Base-by-base conservation (phyloP, 1,140 invertebrate species). In the Bathynomus jamesi region DNA sequence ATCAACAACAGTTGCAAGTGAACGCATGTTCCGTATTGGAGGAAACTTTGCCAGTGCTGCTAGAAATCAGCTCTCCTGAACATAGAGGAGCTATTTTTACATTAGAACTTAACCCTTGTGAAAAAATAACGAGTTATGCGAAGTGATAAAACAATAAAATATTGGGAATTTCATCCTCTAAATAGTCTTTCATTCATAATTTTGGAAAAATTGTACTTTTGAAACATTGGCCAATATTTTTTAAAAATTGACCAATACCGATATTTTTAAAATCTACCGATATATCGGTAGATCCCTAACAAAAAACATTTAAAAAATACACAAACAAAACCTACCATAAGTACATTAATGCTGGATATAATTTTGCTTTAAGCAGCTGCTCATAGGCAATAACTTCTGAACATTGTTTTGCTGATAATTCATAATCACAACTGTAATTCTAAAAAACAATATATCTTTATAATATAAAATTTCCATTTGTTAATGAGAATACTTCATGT, bases 341-440 rank as follows among this genome's bases (percentile, higher is more conserved):
- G 70, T 76, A 76, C 30, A 76, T 25, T 10, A 76, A 61, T 46
- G 71, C 71, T 67, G 75, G 25, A 25, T 64, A 70, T 24, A 70
- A 53, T 28, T 70, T 70, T 27, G 40, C 69, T 4, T 31, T 28
- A 1, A 70, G 21, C 0, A 70, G 69, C 28, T 70, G 53, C 40
- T 70, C 61, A 60, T 70, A 70, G 0, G 69, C 69, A 30, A 70
- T n/a, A 7, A 70, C 69, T 13, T 70, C 69, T 10, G 69, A 70
- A 30, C 69, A 70, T 32, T 70, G 69, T 28, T 32, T 28, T 25
- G 61, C 29, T 1, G 69, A 30, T 4, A 70, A 32, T 61, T 70
- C 60, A 40, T 70, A 63, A 29, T 70, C 69, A 32, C 69, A 70
- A 30, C 60, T 63, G 30, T 64, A 70, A 40, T 70, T 70, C 69